Conservation (phyloP, 1,140 invertebrate genomes). For the Ridgeia piscesae region DNA sequence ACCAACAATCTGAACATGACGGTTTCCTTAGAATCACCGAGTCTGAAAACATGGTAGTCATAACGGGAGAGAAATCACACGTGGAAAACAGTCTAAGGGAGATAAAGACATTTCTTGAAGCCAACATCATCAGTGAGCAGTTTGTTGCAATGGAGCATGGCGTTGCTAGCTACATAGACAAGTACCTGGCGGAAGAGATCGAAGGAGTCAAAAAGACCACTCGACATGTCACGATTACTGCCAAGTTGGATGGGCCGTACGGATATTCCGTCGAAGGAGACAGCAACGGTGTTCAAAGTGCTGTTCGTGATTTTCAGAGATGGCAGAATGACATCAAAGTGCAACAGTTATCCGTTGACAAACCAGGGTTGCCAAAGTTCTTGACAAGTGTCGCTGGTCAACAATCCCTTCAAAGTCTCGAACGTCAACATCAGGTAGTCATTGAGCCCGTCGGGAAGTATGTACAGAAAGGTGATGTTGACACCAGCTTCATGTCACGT, state of each 20-base stretch:
- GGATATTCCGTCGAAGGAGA: neutral
- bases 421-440: neutral
- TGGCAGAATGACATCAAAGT: neutral
- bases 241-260: neutral
- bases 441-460: neutral
- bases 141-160: neutral
- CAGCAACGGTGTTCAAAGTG: neutral
- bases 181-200: neutral
- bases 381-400: constrained; percentile 8
- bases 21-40: neutral
- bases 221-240: neutral
- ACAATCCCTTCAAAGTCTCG: neutral
- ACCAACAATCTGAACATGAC: neutral
- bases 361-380: neutral
- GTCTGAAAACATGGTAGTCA: neutral
- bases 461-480: neutral
- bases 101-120: neutral
- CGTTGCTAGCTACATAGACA: neutral
- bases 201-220: neutral
- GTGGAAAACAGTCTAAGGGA: neutral
- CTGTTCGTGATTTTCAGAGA: neutral
- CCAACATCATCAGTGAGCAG: constrained; percentile 7
- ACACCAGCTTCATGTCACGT: neutral
- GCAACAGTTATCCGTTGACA: neutral
- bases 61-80: neutral